Base-by-base conservation (phyloP, 2,888 invertebrate species). In the Tromatobia lineatoria region DNA sequence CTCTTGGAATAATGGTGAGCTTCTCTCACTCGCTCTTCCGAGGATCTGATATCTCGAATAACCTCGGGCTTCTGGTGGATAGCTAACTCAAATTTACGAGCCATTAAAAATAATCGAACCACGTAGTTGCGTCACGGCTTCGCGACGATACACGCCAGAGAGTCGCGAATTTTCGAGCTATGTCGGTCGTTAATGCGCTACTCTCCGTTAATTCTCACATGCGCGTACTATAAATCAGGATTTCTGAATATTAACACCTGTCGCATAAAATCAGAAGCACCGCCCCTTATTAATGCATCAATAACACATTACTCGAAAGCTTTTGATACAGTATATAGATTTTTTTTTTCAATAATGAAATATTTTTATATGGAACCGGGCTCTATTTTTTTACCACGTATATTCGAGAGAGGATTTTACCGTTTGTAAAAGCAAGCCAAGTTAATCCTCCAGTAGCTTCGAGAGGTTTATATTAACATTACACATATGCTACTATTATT, bases 1-100 rank as follows among this genome's bases (percentile, higher is more conserved):
- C 89, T 89, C 90, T 86, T 88, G 87, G 88, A 90, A 90, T 91
- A 91, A 91, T 90, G 88, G 89, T 83, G 87, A 87, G 86, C 86
- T 87, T 89, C 85, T 86, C 86, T 76, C 74, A 20, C 80, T 61
- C 64, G 59, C 66, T 75, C 75, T 47, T 73, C 52, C 42, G 38
- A 50, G 52, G 57, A 47, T 74, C 75, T 54, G 71, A 76, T 73
- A 50, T 77, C 80, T 57, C 78, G 78, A 59, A 84, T 82, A 77
- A 82, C 80, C 82, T 76, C 66, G 71, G 71, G 59, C 79, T 79
- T 70, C 64, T 47, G 76, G 77, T 74, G 80, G 80, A 81, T 84
- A 45, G 82, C 80, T 82, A 81, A 87, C 88, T 85, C 86, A 79
- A 88, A 88, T 88, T 88, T 88, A 87, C 87, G 84, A 77, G 76